Base-by-base conservation (phyloP, 2,797 vertebrate genomes). In the Aplochiton taeniatus region DNA sequence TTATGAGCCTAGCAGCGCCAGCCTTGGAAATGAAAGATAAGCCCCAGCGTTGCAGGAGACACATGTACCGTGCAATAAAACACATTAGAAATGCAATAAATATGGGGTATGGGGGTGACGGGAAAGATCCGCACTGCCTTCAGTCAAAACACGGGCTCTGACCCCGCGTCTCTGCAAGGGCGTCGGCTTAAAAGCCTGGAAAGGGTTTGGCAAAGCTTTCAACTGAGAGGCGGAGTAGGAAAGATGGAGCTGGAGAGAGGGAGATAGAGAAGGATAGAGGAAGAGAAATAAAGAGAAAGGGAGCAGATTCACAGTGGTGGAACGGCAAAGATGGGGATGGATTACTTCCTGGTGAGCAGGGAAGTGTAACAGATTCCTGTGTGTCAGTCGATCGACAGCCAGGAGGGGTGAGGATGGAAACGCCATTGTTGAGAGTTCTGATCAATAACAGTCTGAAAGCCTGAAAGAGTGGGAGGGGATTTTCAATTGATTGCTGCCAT, bases 21-120 rank as follows among this genome's bases (percentile, higher is more conserved):
- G 16, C 41, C 20, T 60, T 14, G n/a, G n/a, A 52, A 52, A 62
- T 52, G 31, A 44, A 43, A 62, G 48, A 51, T 62, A 52, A 52
- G 41, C 14, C 31, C 17, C n/a, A n/a, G n/a, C 51, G 49, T 43
- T 4, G n/a, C 51, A 11, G 11, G 48, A 31, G 12, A 61, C 14
- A 41, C 20, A 8, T 50, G 57, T 58, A 44, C 45, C n/a, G 46
- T 16, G 59, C 59, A 9, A 8, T 42, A 8, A 10, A 62, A 43
- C 60, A 51, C 10, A 62, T 62, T 62, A 62, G 9, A 50, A 41
- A 42, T 50, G 48, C 20, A 13, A 51, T 43, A 16, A 14, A 50
- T 19, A 12, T 51, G 19, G 18, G n/a, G 20, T 20, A 51, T 62
- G 48, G 42, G 31, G 20, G 53, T 20, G 53, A 9, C 7, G 13